phyloP scores from a whole-genome alignment of 2,888 invertebrate species.

The Lasioglossum oenotherae region DNA sequence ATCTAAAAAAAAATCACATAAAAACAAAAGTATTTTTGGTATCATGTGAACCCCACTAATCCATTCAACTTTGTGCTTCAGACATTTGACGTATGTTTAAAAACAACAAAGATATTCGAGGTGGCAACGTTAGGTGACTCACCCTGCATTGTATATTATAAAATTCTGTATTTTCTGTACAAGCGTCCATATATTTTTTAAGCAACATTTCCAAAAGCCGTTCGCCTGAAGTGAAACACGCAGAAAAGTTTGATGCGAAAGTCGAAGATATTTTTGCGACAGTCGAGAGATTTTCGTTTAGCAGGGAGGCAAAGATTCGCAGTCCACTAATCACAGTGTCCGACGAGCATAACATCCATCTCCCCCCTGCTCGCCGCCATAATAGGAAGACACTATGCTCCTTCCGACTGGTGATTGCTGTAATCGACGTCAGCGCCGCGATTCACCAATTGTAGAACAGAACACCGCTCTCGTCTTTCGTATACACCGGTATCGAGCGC shows the following conservation, averaged over 20 bases:
- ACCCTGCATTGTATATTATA: too few relatives aligned
- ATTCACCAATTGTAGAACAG: slow-evolving; percentile 13
- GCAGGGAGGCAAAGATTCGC: neutral
- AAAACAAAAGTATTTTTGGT: too few relatives aligned
- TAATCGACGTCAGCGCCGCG: slow-evolving; percentile 15
- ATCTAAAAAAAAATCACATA: too few relatives aligned
- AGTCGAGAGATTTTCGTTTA: neutral
- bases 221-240: neutral
- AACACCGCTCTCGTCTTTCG: slow-evolving; percentile 12
- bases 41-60: too few relatives aligned
- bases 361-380: neutral
- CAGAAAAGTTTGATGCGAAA: neutral
- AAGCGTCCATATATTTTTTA: neutral
- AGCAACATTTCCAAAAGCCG: neutral
- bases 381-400: slow-evolving; percentile 15
- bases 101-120: too few relatives aligned
- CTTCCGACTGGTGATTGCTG: slow-evolving; percentile 14
- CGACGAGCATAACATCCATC: slow-evolving; percentile 7
- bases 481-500: slow-evolving; percentile 13
- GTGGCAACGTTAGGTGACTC: too few relatives aligned
- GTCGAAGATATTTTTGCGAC: neutral
- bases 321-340: neutral
- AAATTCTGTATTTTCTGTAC: neutral
- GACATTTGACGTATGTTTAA: too few relatives aligned
- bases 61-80: too few relatives aligned